Evolutionary conservation across 2,113 vertebrate species (phyloP).

Genomic region (Elaphurus davidianus): DNA sequence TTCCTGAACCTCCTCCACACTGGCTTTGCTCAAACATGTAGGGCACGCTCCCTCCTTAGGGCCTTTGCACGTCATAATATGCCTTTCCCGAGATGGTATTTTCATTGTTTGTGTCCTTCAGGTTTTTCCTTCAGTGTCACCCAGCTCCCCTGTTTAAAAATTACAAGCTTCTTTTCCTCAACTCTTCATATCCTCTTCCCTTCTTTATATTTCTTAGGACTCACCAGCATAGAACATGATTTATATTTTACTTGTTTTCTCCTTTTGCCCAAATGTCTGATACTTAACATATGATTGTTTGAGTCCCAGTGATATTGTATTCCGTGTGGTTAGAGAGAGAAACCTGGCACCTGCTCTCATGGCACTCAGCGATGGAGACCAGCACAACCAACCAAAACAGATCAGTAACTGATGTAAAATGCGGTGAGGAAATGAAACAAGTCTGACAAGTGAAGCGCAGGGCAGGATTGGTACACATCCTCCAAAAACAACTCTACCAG

Average conservation of each 20-base stretch:
- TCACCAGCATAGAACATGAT: not conserved
- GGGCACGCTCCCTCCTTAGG: not conserved
- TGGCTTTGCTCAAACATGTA: not conserved
- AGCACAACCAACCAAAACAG: not conserved
- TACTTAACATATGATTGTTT: not conserved
- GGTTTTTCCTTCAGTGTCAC: not conserved
- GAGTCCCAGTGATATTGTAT: not conserved
- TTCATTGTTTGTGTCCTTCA: not conserved
- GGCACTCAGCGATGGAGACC: not conserved
- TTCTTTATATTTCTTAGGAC: not conserved
- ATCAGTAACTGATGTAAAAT: not conserved
- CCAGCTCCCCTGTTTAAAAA: not conserved
- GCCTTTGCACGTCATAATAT: not conserved
- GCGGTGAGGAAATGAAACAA: not conserved
- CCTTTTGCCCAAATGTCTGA: not conserved
- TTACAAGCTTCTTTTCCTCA: not conserved
- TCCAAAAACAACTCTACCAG: not conserved
- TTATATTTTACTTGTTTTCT: not conserved
- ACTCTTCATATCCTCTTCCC: not conserved
- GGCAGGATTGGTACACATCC: not conserved
- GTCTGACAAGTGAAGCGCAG: not conserved
- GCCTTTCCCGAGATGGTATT: not conserved
- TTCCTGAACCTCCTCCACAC: not conserved
- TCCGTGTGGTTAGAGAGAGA: not conserved
- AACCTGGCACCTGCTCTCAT: not conserved